Evolutionary conservation across 2,888 invertebrate genomes (phyloP).

Genomic region (Elegia similella): DNA sequence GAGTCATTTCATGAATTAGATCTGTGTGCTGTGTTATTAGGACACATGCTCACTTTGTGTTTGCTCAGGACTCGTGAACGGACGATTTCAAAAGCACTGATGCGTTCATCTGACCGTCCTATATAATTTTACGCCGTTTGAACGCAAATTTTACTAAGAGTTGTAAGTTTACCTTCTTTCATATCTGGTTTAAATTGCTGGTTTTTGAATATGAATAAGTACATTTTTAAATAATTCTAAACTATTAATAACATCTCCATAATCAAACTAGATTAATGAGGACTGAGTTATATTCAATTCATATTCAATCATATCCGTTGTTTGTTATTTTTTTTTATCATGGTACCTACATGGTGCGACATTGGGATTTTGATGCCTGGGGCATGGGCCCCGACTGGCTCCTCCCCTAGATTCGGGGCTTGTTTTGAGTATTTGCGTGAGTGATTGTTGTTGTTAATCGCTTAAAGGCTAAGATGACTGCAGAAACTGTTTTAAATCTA

Average conservation of each 20-base stretch:
- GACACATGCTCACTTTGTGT: slow-evolving; percentile 70
- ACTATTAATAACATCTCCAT: background rate
- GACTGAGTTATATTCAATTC: too few relatives aligned
- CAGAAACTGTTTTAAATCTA: background rate
- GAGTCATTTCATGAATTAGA: slow-evolving; percentile 52
- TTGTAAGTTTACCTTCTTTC: slow-evolving; percentile 21
- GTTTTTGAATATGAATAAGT: background rate
- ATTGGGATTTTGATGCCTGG: too few relatives aligned
- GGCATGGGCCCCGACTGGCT: too few relatives aligned
- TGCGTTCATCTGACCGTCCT: slow-evolving; percentile 47
- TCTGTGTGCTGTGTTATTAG: slow-evolving; percentile 56
- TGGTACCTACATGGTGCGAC: too few relatives aligned
- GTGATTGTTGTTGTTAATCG: too few relatives aligned
- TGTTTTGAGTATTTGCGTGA: too few relatives aligned
- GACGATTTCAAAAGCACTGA: slow-evolving; percentile 58
- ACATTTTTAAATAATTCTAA: slow-evolving; percentile 1
- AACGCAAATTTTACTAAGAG: slow-evolving; percentile 35
- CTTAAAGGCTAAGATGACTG: too few relatives aligned
- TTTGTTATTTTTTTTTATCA: too few relatives aligned
- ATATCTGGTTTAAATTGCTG: slow-evolving; percentile 20
- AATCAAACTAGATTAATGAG: background rate
- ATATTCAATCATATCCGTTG: too few relatives aligned
- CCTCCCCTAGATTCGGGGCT: too few relatives aligned
- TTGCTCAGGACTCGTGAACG: slow-evolving; percentile 72
- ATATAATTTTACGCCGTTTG: slow-evolving; percentile 57